These are phyloP conservation scores for Drosophila rubida DNA, from an alignment of 2,888 invertebrate species.

Conservation along the genomic window DNA sequence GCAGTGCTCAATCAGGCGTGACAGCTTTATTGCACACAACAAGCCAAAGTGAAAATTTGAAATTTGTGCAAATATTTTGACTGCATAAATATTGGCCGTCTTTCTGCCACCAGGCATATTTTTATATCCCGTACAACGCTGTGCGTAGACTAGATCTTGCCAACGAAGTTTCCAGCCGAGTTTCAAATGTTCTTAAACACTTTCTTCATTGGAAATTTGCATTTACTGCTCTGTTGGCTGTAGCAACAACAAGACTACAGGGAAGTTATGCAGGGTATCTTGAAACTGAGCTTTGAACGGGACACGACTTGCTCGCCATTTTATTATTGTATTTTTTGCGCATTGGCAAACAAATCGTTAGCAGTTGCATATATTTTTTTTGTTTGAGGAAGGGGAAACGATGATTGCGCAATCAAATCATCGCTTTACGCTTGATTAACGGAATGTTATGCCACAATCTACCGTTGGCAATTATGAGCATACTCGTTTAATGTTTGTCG, in stretches of 20 bases:
- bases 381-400: slow-evolving; percentile 14
- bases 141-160: not conserved
- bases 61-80: slow-evolving; percentile 65
- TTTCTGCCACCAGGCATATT: slow-evolving; percentile 3
- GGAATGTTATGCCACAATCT: slow-evolving; percentile 47
- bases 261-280: not conserved
- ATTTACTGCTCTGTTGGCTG: not conserved
- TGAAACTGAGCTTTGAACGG: rapidly evolving
- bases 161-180: not conserved
- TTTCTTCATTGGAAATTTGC: not conserved
- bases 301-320: slow-evolving; percentile 1
- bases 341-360: slow-evolving; percentile 73
- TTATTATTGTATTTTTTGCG: slow-evolving; percentile 47
- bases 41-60: slow-evolving; percentile 46
- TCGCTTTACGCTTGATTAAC: slow-evolving; percentile 74
- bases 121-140: slow-evolving; percentile 8
- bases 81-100: slow-evolving; percentile 65
- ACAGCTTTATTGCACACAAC: slow-evolving; percentile 50
- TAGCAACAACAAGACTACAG: too few relatives aligned
- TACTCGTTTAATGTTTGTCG: slow-evolving; percentile 25
- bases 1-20: slow-evolving; percentile 72
- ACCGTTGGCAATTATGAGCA: slow-evolving; percentile 49
- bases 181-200: not conserved
- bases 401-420: slow-evolving; percentile 69
- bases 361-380: slow-evolving; percentile 45